Evolutionary conservation across 2,113 vertebrate species (phyloP).

Genomic region (Charadrius vociferus): DNA sequence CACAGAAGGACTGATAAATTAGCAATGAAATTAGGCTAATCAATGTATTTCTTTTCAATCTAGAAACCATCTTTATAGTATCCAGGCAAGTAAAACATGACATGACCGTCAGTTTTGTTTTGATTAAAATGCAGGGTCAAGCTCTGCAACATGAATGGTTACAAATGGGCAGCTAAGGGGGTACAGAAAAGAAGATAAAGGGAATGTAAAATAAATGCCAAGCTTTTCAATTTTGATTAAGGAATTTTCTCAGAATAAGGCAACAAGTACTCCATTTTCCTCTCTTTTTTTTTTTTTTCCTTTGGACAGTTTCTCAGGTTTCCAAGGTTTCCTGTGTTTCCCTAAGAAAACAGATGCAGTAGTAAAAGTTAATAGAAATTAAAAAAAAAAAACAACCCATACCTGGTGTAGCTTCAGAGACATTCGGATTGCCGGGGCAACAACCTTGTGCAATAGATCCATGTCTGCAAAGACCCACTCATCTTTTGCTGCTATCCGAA

Average conservation of each 20-base stretch:
- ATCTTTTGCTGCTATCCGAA: constrained; percentile 89
- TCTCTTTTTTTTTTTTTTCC: neutral
- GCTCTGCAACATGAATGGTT: neutral
- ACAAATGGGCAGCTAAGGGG: neutral
- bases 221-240: neutral
- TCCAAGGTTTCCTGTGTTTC: neutral
- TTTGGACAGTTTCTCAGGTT: neutral
- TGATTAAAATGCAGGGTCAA: neutral
- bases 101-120: neutral
- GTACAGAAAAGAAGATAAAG: neutral
- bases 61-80: neutral
- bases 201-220: neutral
- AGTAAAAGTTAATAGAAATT: neutral
- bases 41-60: neutral
- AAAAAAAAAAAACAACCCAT: neutral
- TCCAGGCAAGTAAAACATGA: neutral
- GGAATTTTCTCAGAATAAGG: neutral
- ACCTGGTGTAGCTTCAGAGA: constrained; percentile 98
- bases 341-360: neutral
- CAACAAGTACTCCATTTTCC: neutral
- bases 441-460: constrained; percentile 92
- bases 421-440: constrained; percentile 95
- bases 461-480: constrained; percentile 98
- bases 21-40: neutral
- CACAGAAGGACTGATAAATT: neutral